Percentiles rank a stretch among this genome's conserved stretches.
Conservation (phyloP, 1,140 invertebrate genomes). For the Chironomus tepperi region DNA sequence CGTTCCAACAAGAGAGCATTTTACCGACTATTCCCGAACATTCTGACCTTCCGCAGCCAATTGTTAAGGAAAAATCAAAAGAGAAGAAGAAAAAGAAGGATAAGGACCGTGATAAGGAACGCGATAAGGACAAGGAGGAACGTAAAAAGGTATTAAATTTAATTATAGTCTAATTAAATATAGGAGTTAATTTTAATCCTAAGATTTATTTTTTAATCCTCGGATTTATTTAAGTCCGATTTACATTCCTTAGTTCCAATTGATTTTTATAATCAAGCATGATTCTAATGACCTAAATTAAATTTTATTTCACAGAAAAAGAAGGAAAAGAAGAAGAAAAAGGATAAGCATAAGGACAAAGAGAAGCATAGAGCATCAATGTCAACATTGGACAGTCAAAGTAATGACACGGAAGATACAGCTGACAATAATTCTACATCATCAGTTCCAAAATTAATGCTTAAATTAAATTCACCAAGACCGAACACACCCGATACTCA, state of each 20-base stretch:
- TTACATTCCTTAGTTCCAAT: no score
- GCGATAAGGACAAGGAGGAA: constrained; percentile 51
- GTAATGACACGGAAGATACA: constrained; percentile 4
- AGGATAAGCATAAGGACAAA: constrained; percentile 20
- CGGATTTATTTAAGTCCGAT: no score
- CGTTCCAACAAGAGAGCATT: constrained; percentile 35
- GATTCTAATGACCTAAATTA: no score
- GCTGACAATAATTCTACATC: constrained; percentile 24
- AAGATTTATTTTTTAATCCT: no score
- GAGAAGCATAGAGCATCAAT: constrained; percentile 19
- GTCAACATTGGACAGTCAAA: constrained; percentile 26
- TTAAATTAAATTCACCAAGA: constrained; percentile 60
- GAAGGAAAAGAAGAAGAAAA: constrained; percentile 24
- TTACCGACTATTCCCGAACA: not conserved
- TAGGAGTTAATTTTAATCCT: no score
- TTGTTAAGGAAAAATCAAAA: constrained; percentile 47
- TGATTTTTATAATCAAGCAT: no score
- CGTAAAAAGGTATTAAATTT: constrained; percentile 45
- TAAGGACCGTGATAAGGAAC: constrained; percentile 48
- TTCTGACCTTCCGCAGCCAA: not conserved
- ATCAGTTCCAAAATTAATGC: constrained; percentile 59
- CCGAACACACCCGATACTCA: constrained; percentile 52
- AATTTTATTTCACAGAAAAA: no score
- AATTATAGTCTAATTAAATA: no score
- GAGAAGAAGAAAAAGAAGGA: constrained; percentile 48